Percentiles rank a stretch among this genome's conserved stretches.
These are phyloP conservation scores for Microvelia longipes DNA, from an alignment of 1,140 invertebrate genomes.

Conservation along the genomic window DNA sequence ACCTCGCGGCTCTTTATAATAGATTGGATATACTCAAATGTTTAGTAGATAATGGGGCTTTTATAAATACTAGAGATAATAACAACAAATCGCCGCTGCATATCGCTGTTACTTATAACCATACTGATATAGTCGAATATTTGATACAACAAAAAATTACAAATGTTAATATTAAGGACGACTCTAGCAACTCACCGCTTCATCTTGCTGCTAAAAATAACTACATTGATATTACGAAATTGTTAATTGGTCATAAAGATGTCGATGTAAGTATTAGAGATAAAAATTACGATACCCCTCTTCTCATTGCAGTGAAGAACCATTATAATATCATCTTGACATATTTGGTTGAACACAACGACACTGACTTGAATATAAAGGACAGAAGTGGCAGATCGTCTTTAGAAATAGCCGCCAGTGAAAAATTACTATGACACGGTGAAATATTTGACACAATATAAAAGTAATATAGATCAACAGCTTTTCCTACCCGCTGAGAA, in stretches of 20 bases:
- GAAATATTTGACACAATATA: too few species aligned
- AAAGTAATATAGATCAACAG: too few species aligned
- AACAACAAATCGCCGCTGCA: slow-evolving; percentile 17
- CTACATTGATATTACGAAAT: neutral
- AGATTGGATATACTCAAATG: neutral
- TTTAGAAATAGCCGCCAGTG: neutral
- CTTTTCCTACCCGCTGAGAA: too few species aligned
- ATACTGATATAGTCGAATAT: slow-evolving; percentile 13
- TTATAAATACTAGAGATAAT: neutral
- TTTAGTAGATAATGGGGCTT: slow-evolving; percentile 6
- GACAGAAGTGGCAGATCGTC: neutral
- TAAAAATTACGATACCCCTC: neutral
- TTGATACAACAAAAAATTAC: slow-evolving; percentile 16
- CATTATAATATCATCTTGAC: neutral
- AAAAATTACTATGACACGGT: too few species aligned
- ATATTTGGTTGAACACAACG: neutral
- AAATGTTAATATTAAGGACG: slow-evolving; percentile 2
- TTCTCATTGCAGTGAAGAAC: neutral
- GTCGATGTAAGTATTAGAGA: neutral
- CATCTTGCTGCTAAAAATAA: neutral
- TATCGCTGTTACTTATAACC: slow-evolving; percentile 16
- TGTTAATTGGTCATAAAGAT: neutral
- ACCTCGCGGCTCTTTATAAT: slow-evolving; percentile 19
- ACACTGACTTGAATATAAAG: neutral
- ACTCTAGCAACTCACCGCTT: neutral